These are phyloP conservation scores for Choloepus hoffmanni DNA, from an alignment of 2,113 vertebrate genomes.

Conservation along the genomic window DNA sequence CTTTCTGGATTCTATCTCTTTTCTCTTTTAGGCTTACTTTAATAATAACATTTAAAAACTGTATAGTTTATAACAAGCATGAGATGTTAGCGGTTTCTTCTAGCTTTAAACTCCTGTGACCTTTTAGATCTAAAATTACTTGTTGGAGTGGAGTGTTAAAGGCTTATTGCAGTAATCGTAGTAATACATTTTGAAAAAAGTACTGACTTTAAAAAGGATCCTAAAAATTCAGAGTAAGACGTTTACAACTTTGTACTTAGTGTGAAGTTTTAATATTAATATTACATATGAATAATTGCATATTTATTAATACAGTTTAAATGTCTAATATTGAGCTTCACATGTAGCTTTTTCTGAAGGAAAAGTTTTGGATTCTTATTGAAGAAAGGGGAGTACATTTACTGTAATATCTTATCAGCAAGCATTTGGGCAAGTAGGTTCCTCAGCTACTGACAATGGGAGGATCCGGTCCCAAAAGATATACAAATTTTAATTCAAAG, in stretches of 20 bases:
- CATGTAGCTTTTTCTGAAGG: not conserved
- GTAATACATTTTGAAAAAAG: constrained; percentile 17
- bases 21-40: not conserved
- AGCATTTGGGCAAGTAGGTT: not conserved
- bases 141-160: constrained; percentile 39
- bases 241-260: constrained; percentile 48
- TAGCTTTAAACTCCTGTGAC: constrained; percentile 46
- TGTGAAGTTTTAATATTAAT: constrained; percentile 42
- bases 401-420: not conserved
- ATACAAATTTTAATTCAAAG: constrained; percentile 43
- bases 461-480: not conserved
- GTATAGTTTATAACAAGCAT: not conserved
- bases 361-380: not conserved
- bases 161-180: not conserved
- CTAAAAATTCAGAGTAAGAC: constrained; percentile 35
- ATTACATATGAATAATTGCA: constrained; percentile 6
- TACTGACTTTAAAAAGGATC: constrained; percentile 4
- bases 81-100: constrained; percentile 7
- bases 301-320: constrained; percentile 48
- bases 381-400: constrained; percentile 38
- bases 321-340: not conserved
- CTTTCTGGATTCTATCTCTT: not conserved
- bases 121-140: constrained; percentile 39
- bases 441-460: not conserved
- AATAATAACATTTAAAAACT: not conserved